phyloP scores from a whole-genome alignment of 37 sponge, comb jelly and placozoan genomes.

The Oopsacas minuta region DNA sequence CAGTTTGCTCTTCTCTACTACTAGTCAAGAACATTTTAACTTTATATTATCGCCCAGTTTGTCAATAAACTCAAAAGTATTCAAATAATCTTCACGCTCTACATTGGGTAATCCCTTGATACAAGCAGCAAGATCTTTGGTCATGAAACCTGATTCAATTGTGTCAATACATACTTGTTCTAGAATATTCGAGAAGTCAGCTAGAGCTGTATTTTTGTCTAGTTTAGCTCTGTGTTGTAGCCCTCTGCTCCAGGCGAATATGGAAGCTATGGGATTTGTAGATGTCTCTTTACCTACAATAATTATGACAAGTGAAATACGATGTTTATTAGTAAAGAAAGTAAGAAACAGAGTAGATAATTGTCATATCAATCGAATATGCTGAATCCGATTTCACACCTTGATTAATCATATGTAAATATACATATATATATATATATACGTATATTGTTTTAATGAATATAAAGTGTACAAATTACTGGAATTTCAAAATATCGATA shows the following conservation, averaged over 20 bases:
- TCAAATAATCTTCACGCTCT: slow-evolving; percentile 62
- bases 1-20: too few relatives aligned
- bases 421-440: too few relatives aligned
- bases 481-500: too few relatives aligned
- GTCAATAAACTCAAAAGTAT: slow-evolving; percentile 89
- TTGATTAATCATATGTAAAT: too few relatives aligned
- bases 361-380: too few relatives aligned
- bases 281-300: slow-evolving; percentile 50
- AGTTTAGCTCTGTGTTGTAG: slow-evolving; percentile 78
- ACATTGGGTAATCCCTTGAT: slow-evolving; percentile 68
- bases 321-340: not conserved
- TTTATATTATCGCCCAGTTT: slow-evolving; percentile 75
- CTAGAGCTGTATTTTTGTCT: slow-evolving; percentile 54
- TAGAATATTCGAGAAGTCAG: slow-evolving; percentile 39
- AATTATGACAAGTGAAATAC: not conserved
- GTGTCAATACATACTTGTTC: slow-evolving; percentile 80
- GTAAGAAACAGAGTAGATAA: too few relatives aligned
- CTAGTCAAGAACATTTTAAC: slow-evolving; percentile 28
- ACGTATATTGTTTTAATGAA: too few relatives aligned
- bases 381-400: too few relatives aligned
- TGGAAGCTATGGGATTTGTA: slow-evolving; percentile 90
- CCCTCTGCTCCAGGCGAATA: slow-evolving; percentile 90
- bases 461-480: too few relatives aligned
- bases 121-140: slow-evolving; percentile 83
- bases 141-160: slow-evolving; percentile 85